Evolutionary conservation across 1,140 invertebrate genomes (phyloP).

Genomic region (Triops longicaudatus): DNA sequence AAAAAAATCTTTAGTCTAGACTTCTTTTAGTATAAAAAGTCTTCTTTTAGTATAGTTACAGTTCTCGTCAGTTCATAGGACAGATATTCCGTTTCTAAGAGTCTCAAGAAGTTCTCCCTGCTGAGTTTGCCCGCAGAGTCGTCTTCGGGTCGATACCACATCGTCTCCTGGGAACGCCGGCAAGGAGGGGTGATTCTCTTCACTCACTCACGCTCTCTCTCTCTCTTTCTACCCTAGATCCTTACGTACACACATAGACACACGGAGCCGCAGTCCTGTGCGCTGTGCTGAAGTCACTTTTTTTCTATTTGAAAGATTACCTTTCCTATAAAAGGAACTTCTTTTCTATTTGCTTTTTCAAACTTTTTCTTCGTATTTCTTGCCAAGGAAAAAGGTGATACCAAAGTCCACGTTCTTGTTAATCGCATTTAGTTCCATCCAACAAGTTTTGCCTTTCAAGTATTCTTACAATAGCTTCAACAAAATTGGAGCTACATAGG

Average conservation of each 20-base stretch:
- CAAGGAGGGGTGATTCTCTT: background rate
- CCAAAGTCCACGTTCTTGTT: too few species aligned
- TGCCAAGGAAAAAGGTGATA: too few species aligned
- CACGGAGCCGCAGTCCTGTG: background rate
- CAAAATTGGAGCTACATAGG: background rate
- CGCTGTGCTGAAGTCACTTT: background rate
- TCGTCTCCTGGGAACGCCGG: background rate
- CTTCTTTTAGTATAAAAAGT: too few species aligned
- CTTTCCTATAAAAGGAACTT: background rate
- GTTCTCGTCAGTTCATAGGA: background rate
- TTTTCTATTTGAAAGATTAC: background rate
- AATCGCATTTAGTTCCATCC: too few species aligned
- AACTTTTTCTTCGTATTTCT: background rate
- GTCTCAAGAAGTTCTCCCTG: background rate
- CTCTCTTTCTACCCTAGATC: background rate
- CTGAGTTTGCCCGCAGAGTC: background rate
- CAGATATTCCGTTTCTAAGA: background rate
- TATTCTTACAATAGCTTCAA: too few species aligned
- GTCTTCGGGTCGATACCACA: background rate
- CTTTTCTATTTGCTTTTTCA: background rate
- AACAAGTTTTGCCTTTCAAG: too few species aligned
- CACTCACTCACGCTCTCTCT: background rate
- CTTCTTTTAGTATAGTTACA: too few species aligned
- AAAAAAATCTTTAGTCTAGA: too few species aligned
- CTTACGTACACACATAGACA: background rate